phyloP scores from a whole-genome alignment of 2,888 invertebrate genomes.

The Diarsia mendica region DNA sequence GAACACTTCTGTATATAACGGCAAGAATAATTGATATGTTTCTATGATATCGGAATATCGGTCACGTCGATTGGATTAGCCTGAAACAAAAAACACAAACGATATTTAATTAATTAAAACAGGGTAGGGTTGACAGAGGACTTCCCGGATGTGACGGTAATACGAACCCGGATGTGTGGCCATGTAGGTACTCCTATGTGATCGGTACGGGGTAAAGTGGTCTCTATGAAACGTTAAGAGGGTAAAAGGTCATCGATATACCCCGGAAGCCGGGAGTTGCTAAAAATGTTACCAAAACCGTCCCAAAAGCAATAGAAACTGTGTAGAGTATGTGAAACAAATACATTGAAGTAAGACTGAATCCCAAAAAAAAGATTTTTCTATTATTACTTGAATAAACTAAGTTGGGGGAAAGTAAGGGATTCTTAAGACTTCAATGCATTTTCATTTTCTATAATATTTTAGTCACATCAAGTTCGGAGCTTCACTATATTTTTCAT shows the following conservation, averaged over 20 bases:
- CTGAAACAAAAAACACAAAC: conserved; percentile 25
- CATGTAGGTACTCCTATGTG: neutral
- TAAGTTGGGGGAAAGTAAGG: neutral
- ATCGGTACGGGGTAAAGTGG: conserved; percentile 4
- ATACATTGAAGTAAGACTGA: neutral
- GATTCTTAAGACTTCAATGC: neutral
- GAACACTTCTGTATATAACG: too few relatives aligned
- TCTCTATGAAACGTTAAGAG: neutral
- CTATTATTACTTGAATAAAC: neutral
- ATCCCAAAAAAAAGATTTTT: neutral
- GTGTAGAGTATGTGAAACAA: neutral
- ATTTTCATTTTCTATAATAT: neutral
- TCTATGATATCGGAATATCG: neutral
- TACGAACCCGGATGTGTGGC: conserved; percentile 33
- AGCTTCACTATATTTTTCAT: too few relatives aligned
- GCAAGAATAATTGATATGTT: too few relatives aligned
- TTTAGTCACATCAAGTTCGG: too few relatives aligned
- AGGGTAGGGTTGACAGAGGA: conserved; percentile 36
- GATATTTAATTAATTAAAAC: conserved; percentile 45
- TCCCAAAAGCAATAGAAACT: neutral
- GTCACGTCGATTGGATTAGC: neutral
- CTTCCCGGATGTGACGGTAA: conserved; percentile 42
- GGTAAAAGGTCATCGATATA: conserved; percentile 18
- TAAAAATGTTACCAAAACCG: neutral
- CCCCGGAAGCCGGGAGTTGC: neutral